Percentiles rank a stretch among this genome's conserved stretches.
Conservation (phyloP, 2,113 vertebrate genomes). For the Genyomyrus donnyi region DNA sequence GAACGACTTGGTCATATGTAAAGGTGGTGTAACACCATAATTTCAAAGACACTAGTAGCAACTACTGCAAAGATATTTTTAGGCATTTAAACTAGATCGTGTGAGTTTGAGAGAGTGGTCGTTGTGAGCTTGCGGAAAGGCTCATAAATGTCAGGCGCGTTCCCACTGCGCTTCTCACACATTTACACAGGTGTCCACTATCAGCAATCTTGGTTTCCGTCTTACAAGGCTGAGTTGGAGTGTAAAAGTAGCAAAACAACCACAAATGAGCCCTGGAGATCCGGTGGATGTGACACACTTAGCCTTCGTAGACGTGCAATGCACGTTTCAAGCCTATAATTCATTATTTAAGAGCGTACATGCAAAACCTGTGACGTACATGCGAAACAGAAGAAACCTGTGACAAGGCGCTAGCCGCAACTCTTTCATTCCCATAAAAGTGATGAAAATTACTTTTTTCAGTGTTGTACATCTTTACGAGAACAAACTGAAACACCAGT, state of each 20-base stretch:
- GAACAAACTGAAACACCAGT: not conserved
- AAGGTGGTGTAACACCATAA: not conserved
- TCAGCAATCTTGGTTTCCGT: not conserved
- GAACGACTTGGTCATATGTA: not conserved
- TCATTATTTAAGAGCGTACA: not conserved
- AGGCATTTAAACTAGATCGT: not conserved
- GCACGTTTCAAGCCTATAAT: not conserved
- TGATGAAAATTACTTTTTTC: not conserved
- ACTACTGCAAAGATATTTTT: not conserved
- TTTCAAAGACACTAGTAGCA: not conserved
- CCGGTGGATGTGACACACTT: not conserved
- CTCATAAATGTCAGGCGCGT: not conserved
- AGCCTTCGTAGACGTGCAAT: not conserved
- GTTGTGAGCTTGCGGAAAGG: not conserved
- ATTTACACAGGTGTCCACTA: not conserved
- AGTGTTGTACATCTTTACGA: not conserved
- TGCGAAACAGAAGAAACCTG: not conserved
- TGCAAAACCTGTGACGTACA: too few species aligned
- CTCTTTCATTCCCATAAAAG: not conserved
- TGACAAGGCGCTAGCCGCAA: not conserved
- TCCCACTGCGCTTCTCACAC: not conserved
- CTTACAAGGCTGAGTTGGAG: not conserved
- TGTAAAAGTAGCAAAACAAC: not conserved
- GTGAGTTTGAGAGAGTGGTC: not conserved
- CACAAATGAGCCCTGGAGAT: not conserved